phyloP scores from a whole-genome alignment of 2,113 vertebrate genomes.

The Numenius arquata region DNA sequence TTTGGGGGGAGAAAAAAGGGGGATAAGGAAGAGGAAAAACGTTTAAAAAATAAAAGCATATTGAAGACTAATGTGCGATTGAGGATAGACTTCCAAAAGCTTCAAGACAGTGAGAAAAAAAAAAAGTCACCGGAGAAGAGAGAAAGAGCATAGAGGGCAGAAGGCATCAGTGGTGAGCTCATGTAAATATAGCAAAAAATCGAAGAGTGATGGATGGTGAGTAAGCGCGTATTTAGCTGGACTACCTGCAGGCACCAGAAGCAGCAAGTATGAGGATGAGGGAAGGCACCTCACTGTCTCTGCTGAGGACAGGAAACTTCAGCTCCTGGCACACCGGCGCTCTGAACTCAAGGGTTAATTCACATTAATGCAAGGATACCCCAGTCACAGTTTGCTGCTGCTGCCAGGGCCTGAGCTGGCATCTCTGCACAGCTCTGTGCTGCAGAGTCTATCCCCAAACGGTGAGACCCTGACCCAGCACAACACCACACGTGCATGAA shows the following conservation, averaged over 20 bases:
- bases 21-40: background rate
- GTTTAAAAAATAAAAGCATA: background rate
- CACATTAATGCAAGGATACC: background rate
- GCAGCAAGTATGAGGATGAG: background rate
- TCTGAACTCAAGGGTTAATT: background rate
- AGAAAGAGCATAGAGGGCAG: background rate
- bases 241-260: background rate
- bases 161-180: rapidly evolving
- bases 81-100: background rate
- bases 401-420: background rate
- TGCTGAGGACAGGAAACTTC: background rate
- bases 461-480: background rate
- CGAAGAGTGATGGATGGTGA: background rate
- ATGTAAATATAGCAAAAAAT: background rate
- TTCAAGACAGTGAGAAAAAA: background rate
- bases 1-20: background rate
- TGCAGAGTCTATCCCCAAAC: background rate
- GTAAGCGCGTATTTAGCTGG: background rate
- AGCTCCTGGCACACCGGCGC: background rate
- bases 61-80: background rate
- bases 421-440: background rate
- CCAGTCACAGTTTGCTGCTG: background rate
- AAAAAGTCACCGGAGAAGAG: background rate
- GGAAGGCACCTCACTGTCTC: background rate
- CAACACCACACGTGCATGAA: background rate